Percentiles rank a stretch among this genome's conserved stretches.
phyloP scores from a whole-genome alignment of 2,888 invertebrate species.

The Chrysolina haemoptera region DNA sequence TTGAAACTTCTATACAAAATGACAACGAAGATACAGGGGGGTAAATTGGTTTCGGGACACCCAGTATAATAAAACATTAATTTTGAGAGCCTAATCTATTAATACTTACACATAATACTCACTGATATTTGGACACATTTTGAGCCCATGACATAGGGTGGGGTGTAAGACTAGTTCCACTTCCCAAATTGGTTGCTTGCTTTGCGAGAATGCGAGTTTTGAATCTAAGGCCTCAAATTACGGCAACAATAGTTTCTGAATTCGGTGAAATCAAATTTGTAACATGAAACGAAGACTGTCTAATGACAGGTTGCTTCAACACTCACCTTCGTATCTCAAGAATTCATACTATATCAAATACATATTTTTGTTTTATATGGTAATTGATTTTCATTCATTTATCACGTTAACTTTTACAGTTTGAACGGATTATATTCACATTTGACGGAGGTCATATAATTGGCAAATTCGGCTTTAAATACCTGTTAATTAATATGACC shows the following conservation, averaged over 20 bases:
- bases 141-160: not conserved
- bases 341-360: not conserved
- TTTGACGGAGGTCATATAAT: no score
- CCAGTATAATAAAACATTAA: no score
- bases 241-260: not conserved
- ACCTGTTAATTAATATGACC: no score
- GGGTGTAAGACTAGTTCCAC: not conserved
- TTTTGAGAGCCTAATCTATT: not conserved
- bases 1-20: no score
- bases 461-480: no score
- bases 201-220: constrained; percentile 5
- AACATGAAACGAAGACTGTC: not conserved
- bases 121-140: not conserved
- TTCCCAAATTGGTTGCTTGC: not conserved
- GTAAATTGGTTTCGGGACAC: no score
- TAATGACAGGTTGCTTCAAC: not conserved
- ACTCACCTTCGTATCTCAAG: not conserved
- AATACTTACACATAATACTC: not conserved
- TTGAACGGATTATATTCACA: no score
- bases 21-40: no score
- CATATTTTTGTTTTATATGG: no score
- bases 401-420: no score
- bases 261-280: not conserved
- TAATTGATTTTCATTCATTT: no score
- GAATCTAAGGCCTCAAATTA: constrained; percentile 11